Conservation (phyloP, 1,140 invertebrate species). For the Thalassaphorura encarpata region DNA sequence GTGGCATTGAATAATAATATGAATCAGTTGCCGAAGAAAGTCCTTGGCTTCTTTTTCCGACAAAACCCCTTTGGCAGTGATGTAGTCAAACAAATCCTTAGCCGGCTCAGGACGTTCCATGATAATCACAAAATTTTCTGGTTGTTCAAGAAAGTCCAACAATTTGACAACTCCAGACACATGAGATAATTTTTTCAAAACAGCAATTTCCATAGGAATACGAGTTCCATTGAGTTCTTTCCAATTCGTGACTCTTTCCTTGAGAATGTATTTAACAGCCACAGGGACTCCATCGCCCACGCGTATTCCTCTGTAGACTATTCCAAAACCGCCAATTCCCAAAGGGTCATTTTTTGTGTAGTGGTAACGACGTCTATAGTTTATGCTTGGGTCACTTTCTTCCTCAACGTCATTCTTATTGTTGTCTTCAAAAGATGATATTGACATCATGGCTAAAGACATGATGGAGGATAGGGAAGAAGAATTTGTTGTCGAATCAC, state of each 20-base stretch:
- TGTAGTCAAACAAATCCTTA: slow-evolving; percentile 59
- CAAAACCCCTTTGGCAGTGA: slow-evolving; percentile 51
- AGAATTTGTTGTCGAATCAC: too few species aligned
- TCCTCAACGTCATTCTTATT: too few species aligned
- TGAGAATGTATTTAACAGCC: slow-evolving; percentile 52
- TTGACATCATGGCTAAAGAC: too few species aligned
- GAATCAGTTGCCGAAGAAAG: slow-evolving; percentile 45
- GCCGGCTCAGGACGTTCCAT: slow-evolving; percentile 53
- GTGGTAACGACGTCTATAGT: too few species aligned
- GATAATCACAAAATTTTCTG: slow-evolving; percentile 48
- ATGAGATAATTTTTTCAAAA: slow-evolving; percentile 48
- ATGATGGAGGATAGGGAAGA: too few species aligned
- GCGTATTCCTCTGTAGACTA: slow-evolving; percentile 49
- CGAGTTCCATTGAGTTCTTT: slow-evolving; percentile 42
- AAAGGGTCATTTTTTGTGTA: too few species aligned
- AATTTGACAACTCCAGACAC: slow-evolving; percentile 50
- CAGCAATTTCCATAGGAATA: slow-evolving; percentile 52
- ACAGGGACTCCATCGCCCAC: slow-evolving; percentile 46
- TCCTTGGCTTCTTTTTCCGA: slow-evolving; percentile 45
- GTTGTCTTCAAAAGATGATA: too few species aligned
- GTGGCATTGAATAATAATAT: slow-evolving; percentile 45
- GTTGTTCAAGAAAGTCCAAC: slow-evolving; percentile 50
- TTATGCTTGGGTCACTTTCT: too few species aligned
- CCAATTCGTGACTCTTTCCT: slow-evolving; percentile 51
- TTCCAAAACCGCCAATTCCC: slow-evolving; percentile 59